Evolutionary conservation across 2,888 invertebrate genomes (phyloP).

Genomic region (Tenthredo scrophulariae): DNA sequence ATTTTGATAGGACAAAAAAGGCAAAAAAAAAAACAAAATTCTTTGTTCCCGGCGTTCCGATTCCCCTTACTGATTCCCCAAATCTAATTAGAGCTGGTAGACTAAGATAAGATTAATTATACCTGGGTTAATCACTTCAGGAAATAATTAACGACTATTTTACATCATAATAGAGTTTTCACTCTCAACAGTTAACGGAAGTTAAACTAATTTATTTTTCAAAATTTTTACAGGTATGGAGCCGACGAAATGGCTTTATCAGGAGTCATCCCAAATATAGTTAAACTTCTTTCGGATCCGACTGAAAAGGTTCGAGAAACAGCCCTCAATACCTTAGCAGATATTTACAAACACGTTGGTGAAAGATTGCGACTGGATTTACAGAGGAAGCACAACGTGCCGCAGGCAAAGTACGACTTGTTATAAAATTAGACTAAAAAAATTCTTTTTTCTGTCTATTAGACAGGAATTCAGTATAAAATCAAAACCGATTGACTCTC

Average conservation of each 20-base stretch:
- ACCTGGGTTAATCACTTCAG: neutral
- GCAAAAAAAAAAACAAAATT: neutral
- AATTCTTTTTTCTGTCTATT: neutral
- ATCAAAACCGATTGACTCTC: neutral
- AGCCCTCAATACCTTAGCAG: conserved; percentile 91
- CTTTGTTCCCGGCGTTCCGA: neutral
- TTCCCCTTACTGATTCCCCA: neutral
- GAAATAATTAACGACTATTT: conserved; percentile 38
- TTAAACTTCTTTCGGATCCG: conserved; percentile 92
- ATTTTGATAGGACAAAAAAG: neutral
- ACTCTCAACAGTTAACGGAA: conserved; percentile 36
- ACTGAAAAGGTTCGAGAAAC: conserved; percentile 92
- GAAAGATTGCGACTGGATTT: conserved; percentile 92
- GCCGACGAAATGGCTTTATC: conserved; percentile 90
- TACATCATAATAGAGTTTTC: conserved; percentile 50
- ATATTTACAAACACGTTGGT: conserved; percentile 95
- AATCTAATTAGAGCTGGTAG: neutral
- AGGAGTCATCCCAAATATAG: conserved; percentile 90
- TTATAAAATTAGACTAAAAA: neutral
- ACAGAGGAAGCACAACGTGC: conserved; percentile 88
- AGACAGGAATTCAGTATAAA: neutral
- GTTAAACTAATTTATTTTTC: neutral
- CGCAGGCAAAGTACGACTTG: conserved; percentile 82
- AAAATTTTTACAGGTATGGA: conserved; percentile 85
- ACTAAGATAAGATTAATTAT: conserved; percentile 20